Base-by-base conservation (phyloP, 2,888 invertebrate genomes). In the Steinernema hermaphroditum region DNA sequence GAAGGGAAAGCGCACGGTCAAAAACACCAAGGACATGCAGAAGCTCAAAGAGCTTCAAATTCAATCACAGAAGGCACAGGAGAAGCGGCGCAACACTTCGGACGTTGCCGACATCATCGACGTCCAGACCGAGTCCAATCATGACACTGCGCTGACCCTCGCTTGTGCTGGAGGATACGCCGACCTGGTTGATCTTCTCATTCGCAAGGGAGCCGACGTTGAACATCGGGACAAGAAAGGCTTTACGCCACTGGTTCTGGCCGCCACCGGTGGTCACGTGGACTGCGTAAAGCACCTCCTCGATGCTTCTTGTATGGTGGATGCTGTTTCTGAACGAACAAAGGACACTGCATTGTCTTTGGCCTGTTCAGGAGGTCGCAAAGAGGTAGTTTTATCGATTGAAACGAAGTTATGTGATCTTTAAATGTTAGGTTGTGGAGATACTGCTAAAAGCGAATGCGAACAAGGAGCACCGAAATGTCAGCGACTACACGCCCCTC, bases 401-500 rank as follows among this genome's bases (percentile, higher is more conserved):
- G 27, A 70, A 50, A 29, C n/a, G n/a, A n/a, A 27, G 6, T 68
- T 16, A 29, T 69, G 9, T 14, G 2, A 8, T 44, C 43, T 50
- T 70, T n/a, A 2, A 43, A 24, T 57, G 74, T 19, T 74, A 89
- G 90, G 92, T 96, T 44, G 96, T 96, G 0, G 96, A 96, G 86
- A 89, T 96, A 70, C 90, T 97, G 76, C 90, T 97, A 71, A 91
- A 91, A 79, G 91, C 93, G 76, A 92, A 93, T 79, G 95, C 96
- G 70, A 96, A 97, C 89, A 97, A 96, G 71, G 89, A 89, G 77
- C 97, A 98, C 88, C 92, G 97, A 72, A 98, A 98, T 89, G 96
- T 97, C 19, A 96, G 96, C 29, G 98, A 98, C 89, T 98, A 98
- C 87, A 98, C 98, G 12, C 98, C 98, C 0, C 90, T 98, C n/a